Evolutionary conservation across 2,797 vertebrate species (phyloP), one percentile per base, ranked within the genome.

Genomic region (Neosilurus mollespiculum): DNA sequence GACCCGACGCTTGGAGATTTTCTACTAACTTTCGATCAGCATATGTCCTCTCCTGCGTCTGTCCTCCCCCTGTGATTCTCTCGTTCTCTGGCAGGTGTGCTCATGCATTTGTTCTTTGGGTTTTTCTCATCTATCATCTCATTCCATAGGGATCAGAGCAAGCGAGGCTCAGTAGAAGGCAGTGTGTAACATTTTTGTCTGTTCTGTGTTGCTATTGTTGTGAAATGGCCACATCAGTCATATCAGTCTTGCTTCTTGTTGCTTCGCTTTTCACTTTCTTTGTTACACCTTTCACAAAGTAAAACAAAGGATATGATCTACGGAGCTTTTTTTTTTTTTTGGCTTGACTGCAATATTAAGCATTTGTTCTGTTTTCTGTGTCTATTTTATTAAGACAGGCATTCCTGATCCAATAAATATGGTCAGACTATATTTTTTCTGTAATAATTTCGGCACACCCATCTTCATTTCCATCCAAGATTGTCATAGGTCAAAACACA

Each of bases 1-100:
- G 92, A 94, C 94, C 90, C 93, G 94, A 86, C 94, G 95, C 93
- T 93, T 95, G 93, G 95, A 95, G 94, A 94, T 95, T 93, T 95
- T 95, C 95, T 95, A 95, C 95, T 95, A 95, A 95, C 94, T 90
- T 87, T 91, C 90, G 90, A 93, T 81, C 86, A 77, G 70, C 89
- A 84, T 87, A 85, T 86, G 76, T 88, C 75, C 84, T 75, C 76
- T 73, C 84, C 82, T 81, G 82, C 78, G 78, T 80, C 83, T 84
- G 87, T 85, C 80, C 84, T 86, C 73, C 85, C 72, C 90, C 93
- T 90, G 92, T 92, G 93, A 93, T 92, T 86, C 92, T 92, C 91
- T 91, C 93, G 92, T 93, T 89, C 92, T 91, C 91, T 79, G 91
- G 91, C 94, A 95, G 93, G 94, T 95, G 92, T 86, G 90, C 79